A percentile compares a stretch with the other conserved stretches of the same genome.
These are phyloP conservation scores for Artemia franciscana DNA, from an alignment of 1,140 invertebrate genomes.

Conservation along the genomic window DNA sequence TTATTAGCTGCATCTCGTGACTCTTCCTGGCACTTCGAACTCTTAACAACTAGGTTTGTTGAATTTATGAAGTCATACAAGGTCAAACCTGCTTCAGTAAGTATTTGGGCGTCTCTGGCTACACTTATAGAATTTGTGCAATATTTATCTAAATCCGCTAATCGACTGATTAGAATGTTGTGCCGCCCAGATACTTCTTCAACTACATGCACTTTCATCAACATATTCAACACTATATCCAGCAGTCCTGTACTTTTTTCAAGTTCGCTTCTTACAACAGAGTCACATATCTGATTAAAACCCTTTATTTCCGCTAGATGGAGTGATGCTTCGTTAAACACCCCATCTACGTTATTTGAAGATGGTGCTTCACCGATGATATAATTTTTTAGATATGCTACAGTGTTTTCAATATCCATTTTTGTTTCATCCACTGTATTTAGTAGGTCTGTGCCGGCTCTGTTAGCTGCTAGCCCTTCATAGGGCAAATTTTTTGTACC, in stretches of 20 bases:
- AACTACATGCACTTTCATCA: conserved; percentile 1
- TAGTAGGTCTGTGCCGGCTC: not conserved
- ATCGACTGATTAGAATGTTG: not conserved
- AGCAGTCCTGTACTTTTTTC: conserved; percentile 8
- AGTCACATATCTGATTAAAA: not conserved
- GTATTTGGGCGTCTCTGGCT: not conserved
- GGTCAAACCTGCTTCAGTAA: not conserved
- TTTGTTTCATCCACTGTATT: not conserved
- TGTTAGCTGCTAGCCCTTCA: not conserved
- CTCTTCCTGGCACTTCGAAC: not conserved
- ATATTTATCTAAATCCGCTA: not conserved
- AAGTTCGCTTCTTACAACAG: not conserved
- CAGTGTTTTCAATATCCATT: conserved; percentile 12
- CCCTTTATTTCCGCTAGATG: conserved; percentile 5
- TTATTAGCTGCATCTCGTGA: not conserved
- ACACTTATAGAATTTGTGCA: not conserved
- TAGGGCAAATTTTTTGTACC: not conserved
- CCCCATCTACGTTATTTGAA: conserved; percentile 8
- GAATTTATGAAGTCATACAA: not conserved
- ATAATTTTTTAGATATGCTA: conserved; percentile 16
- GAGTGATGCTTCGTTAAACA: conserved; percentile 10
- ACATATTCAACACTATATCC: conserved; percentile 9
- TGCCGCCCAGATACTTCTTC: conserved; percentile 1
- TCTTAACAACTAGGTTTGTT: not conserved
- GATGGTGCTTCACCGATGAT: conserved; percentile 15